Evolutionary conservation across 2,797 vertebrate species (phyloP), one percentile per base, ranked within the genome.

Genomic region (Odontamblyopus rebecca): DNA sequence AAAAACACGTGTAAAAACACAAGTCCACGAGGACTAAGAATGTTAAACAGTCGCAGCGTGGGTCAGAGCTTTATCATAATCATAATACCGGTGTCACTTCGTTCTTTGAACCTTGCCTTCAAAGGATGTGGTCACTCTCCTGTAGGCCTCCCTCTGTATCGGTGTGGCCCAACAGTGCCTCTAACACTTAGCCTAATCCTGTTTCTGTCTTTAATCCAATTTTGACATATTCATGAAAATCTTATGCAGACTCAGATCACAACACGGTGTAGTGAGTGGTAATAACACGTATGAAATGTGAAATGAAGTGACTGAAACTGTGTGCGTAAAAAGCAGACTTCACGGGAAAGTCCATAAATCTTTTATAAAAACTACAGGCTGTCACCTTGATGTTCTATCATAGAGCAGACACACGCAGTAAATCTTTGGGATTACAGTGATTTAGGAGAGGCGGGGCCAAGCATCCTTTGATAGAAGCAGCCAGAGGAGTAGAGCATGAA

Each of bases 401-500:
- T 6, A 69, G 38, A 19, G 11, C 18, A 68, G 11, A 69, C 75
- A 53, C 56, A 53, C 41, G 63, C 48, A 56, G 44, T 73, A 61
- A 65, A 66, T 60, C 63, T 63, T 7, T 44, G 44, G 44, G 68
- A 74, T 79, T 67, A 27, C 15, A 69, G 80, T 76, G 79, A 83
- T 85, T 85, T 80, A 6, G 69, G 69, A 64, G 2, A 89, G 92
- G 92, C 89, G 92, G 92, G 81, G 91, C 91, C 13, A 91, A 85
- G 86, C 84, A 89, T 89, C 89, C 75, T 79, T 67, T 83, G 72
- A 77, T 74, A 71, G 86, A 32, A 63, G 73, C 89, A 62, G 82
- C 57, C 81, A 69, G 74, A 60, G 0, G 63, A 81, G 75, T 60
- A 56, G 81, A 78, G 85, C 79, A 68, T 70, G 85, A 83, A 73